These are phyloP conservation scores for Eira barbara DNA, from an alignment of 2,113 vertebrate species.

Conservation along the genomic window DNA sequence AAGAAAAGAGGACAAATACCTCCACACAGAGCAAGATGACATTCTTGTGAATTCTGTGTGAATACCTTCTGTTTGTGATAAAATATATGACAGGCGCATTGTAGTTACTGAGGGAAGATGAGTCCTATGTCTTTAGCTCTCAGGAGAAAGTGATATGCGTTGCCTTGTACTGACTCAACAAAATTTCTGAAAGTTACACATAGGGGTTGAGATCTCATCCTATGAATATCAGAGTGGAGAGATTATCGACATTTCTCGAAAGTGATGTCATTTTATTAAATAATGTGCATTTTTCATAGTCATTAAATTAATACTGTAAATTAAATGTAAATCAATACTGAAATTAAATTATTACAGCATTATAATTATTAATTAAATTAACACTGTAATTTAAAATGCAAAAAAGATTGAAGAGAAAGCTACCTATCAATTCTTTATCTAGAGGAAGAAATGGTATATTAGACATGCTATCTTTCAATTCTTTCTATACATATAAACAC, in stretches of 20 bases:
- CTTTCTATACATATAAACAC: not conserved
- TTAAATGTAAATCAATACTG: not conserved
- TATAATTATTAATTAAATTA: not conserved
- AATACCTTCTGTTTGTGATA: not conserved
- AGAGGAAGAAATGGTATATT: not conserved
- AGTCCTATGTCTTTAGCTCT: not conserved
- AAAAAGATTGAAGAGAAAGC: not conserved
- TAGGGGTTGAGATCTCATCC: not conserved
- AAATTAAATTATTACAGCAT: no score
- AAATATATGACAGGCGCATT: not conserved
- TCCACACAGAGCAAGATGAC: not conserved
- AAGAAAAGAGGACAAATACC: not conserved
- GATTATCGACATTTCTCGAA: not conserved
- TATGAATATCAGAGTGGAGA: not conserved
- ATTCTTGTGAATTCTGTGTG: not conserved
- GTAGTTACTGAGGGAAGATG: not conserved
- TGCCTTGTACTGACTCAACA: not conserved
- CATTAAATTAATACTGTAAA: not conserved
- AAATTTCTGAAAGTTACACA: not conserved
- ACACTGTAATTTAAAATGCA: not conserved
- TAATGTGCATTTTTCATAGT: not conserved
- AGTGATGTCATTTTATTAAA: not conserved
- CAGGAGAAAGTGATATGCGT: conserved; percentile 13
- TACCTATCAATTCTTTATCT: not conserved
- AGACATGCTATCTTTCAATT: not conserved